Conservation (phyloP, 2,888 invertebrate genomes). For the Beris morrisii region DNA sequence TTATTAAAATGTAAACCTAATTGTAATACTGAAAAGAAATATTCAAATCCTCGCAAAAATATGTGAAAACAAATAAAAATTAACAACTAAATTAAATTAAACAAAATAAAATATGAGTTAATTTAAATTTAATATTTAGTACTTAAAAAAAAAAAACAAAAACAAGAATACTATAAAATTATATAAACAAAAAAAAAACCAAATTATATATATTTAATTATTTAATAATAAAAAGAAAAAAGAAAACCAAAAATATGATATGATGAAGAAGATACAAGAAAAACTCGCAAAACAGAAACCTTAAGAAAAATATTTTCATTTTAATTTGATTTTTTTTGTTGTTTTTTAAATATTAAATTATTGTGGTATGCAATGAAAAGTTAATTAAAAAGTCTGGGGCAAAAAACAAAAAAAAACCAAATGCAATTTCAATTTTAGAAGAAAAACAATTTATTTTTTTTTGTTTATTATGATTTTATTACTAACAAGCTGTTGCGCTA, state of each 20-base stretch:
- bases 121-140: not conserved
- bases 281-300: slow-evolving; percentile 19
- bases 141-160: slow-evolving; percentile 6
- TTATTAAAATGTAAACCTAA: slow-evolving; percentile 5
- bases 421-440: not conserved
- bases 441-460: too few species aligned
- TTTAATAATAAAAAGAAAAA: slow-evolving; percentile 12
- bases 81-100: slow-evolving; percentile 11
- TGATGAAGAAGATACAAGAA: slow-evolving; percentile 13
- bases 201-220: slow-evolving; percentile 9
- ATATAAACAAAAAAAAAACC: not conserved
- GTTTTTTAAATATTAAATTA: slow-evolving; percentile 13
- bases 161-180: slow-evolving; percentile 12
- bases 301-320: not conserved
- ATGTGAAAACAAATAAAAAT: slow-evolving; percentile 38
- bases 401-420: not conserved
- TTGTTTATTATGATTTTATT: too few species aligned
- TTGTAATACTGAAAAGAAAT: slow-evolving; percentile 27
- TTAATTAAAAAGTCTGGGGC: slow-evolving; percentile 8
- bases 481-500: too few species aligned
- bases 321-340: too few species aligned
- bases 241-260: slow-evolving; percentile 7
- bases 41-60: slow-evolving; percentile 43
- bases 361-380: slow-evolving; percentile 16
- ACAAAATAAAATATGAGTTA: not conserved